phyloP scores from a whole-genome alignment of 2,797 vertebrate genomes.

The Clarias platycephalus region DNA sequence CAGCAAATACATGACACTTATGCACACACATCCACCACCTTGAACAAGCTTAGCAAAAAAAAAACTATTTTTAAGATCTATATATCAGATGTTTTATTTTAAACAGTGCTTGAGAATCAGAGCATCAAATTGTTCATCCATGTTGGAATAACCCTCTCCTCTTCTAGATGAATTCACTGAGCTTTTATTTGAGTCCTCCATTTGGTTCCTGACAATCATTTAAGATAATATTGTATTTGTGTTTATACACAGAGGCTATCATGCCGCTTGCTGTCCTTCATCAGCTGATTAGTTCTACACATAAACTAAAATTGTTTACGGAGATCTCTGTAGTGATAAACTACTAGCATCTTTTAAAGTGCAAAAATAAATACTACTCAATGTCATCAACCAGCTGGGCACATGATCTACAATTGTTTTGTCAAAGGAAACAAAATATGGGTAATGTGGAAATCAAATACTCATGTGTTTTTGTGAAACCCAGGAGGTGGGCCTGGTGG shows the following conservation, averaged over 20 bases:
- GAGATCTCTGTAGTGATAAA: not conserved
- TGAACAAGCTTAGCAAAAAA: slow-evolving; percentile 13
- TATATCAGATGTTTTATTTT: slow-evolving; percentile 3
- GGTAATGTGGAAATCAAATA: slow-evolving; percentile 22
- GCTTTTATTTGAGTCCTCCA: not conserved
- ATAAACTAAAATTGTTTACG: not conserved
- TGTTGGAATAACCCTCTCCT: too few relatives aligned
- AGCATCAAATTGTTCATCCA: not conserved
- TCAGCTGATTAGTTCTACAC: not conserved
- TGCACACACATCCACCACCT: not conserved
- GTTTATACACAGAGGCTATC: not conserved
- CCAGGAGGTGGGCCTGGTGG: slow-evolving; percentile 14
- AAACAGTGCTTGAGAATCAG: not conserved
- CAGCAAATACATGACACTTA: not conserved
- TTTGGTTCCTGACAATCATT: not conserved
- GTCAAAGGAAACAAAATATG: slow-evolving; percentile 15
- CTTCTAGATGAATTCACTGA: not conserved
- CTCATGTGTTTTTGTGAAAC: slow-evolving; percentile 20
- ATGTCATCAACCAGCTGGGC: not conserved
- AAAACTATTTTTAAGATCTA: slow-evolving; percentile 15
- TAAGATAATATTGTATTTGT: not conserved
- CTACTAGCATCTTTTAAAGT: not conserved
- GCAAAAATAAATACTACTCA: not conserved
- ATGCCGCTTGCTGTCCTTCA: not conserved
- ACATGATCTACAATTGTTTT: not conserved